Conservation (phyloP, 1,140 invertebrate genomes). For the Himalopsyche phryganea region DNA sequence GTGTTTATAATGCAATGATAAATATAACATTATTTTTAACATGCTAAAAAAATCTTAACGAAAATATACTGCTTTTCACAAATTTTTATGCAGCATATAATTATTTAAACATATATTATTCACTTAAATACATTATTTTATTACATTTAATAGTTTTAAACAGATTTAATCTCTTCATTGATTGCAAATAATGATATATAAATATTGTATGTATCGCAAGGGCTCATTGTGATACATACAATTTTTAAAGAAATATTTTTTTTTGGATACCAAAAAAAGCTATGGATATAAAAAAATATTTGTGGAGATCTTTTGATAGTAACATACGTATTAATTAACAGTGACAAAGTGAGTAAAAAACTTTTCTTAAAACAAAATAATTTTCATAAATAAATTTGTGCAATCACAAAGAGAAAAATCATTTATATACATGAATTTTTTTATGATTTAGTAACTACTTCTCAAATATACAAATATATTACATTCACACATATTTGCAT, state of each 20-base stretch:
- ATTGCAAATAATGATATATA: background rate
- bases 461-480: background rate
- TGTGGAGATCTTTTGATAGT: no score
- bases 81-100: background rate
- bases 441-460: background rate
- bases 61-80: background rate
- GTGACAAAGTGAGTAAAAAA: no score
- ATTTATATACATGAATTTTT: background rate
- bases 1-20: background rate
- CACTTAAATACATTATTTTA: background rate
- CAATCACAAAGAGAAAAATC: background rate
- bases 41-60: background rate
- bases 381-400: background rate
- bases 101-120: background rate
- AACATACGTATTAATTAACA: no score
- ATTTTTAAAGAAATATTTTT: constrained; percentile 1
- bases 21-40: background rate
- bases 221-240: constrained; percentile 32
- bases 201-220: constrained; percentile 29
- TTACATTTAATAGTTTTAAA: background rate
- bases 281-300: no score
- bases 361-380: no score
- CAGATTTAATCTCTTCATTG: background rate
- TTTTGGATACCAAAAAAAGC: constrained; percentile 2
- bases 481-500: background rate